phyloP scores from a whole-genome alignment of 2,113 vertebrate species.

The Guaruba guarouba region DNA sequence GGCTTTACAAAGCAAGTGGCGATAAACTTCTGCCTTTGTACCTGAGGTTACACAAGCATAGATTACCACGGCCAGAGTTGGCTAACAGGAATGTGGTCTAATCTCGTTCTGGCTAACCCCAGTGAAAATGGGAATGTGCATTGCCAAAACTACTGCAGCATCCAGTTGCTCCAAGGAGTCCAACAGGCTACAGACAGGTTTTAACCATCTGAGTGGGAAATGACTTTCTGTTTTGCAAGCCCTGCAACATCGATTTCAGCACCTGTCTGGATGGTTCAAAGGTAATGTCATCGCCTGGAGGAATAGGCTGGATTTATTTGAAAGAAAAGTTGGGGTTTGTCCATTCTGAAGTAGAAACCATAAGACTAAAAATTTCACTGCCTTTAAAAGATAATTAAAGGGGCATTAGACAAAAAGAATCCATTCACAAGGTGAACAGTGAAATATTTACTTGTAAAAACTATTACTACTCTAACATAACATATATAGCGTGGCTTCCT shows the following conservation, averaged over 20 bases:
- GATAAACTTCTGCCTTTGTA: neutral
- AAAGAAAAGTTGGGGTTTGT: neutral
- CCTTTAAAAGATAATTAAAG: neutral
- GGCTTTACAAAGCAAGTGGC: neutral
- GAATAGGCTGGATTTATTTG: neutral
- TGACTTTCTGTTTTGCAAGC: constrained; percentile 37
- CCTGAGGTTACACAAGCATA: neutral
- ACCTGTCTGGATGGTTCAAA: neutral
- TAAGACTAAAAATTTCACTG: neutral
- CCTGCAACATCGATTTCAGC: neutral
- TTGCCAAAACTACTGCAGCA: constrained; percentile 15
- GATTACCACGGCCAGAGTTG: neutral
- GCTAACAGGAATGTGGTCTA: constrained; percentile 10
- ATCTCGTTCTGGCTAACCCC: constrained; percentile 17
- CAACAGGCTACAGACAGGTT: constrained; percentile 16
- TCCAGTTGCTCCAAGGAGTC: neutral
- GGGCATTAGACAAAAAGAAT: neutral
- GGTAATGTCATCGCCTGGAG: neutral
- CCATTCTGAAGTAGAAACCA: neutral
- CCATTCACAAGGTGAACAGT: neutral
- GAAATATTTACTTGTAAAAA: neutral
- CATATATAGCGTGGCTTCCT: neutral
- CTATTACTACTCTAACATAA: neutral
- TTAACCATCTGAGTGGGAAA: neutral
- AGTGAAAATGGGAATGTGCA: neutral